Percentiles rank a stretch among this genome's conserved stretches.
These are phyloP conservation scores for Setophaga coronata DNA, from an alignment of 2,113 vertebrate species.

Conservation along the genomic window DNA sequence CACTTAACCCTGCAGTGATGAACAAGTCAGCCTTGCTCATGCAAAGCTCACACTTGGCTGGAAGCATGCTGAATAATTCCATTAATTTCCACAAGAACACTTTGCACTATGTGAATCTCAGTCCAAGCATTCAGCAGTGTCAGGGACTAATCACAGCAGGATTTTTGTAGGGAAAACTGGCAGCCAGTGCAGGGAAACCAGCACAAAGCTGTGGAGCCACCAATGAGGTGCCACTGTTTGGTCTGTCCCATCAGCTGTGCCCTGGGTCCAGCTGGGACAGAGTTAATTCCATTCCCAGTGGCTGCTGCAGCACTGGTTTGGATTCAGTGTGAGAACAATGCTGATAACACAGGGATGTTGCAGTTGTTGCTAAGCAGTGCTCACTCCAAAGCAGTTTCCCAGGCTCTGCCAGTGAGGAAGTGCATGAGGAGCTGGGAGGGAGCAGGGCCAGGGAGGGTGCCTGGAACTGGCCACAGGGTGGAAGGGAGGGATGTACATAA, in stretches of 20 bases:
- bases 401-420: background rate
- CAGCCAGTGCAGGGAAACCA: background rate
- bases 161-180: background rate
- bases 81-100: background rate
- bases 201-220: background rate
- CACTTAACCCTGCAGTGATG: background rate
- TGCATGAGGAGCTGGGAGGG: background rate
- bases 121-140: background rate
- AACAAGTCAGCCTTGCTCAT: background rate
- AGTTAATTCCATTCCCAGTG: background rate
- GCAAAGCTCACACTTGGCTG: background rate
- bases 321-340: background rate
- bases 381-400: background rate
- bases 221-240: background rate
- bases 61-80: background rate
- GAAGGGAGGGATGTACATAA: accelerated
- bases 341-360: background rate
- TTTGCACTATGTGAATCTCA: background rate
- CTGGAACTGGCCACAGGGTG: background rate
- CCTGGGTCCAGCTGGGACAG: background rate
- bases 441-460: background rate
- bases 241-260: background rate
- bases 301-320: background rate
- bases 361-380: slow-evolving; percentile 3
- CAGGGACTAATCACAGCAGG: background rate